Evolutionary conservation across 1,140 invertebrate genomes (phyloP), one percentile per base, ranked within the genome.

Genomic region (Drosophila cardini): DNA sequence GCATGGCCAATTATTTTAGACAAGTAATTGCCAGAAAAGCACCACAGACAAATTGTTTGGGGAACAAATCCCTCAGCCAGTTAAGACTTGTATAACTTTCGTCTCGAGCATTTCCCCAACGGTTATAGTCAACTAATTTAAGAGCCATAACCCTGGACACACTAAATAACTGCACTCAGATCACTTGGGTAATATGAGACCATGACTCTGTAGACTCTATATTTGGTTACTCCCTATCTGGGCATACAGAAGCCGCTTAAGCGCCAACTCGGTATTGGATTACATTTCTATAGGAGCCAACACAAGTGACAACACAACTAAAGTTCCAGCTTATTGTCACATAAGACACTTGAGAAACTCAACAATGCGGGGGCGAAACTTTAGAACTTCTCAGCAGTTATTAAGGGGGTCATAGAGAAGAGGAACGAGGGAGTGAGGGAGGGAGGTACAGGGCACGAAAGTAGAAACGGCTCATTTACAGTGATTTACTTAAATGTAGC

Each of bases 1-100:
- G 81, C 78, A 74, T 80, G 62, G 82, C 78, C 82, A 85, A 87
- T 87, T 87, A 87, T 89, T 87, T 89, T 79, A 84, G 84, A 83
- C 84, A 87, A 87, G 87, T 87, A 87, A 89, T 87, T 87, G 83
- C 80, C 73, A 58, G 60, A 71, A 61, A 63, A 62, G 48, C 53
- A 62, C 69, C 45, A 32, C 73, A 65, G 57, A 63, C 76, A 78
- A 78, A 87, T 89, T 87, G 83, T 77, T 87, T 84, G 72, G 83
- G 83, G 83, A 87, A 42, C 63, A 62, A 70, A 53, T 73, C 76
- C 83, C 83, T 56, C 18, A 80, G 84, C 76, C 80, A 77, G 79
- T 86, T 89, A 79, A 55, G 40, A n/a, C 60, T 77, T 52, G 61
- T 45, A 45, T 60, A 57, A 53, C 55, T 50, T 53, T 62, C 40